These are phyloP conservation scores for Proisotoma minuta DNA, from an alignment of 2,888 invertebrate species.

Conservation along the genomic window DNA sequence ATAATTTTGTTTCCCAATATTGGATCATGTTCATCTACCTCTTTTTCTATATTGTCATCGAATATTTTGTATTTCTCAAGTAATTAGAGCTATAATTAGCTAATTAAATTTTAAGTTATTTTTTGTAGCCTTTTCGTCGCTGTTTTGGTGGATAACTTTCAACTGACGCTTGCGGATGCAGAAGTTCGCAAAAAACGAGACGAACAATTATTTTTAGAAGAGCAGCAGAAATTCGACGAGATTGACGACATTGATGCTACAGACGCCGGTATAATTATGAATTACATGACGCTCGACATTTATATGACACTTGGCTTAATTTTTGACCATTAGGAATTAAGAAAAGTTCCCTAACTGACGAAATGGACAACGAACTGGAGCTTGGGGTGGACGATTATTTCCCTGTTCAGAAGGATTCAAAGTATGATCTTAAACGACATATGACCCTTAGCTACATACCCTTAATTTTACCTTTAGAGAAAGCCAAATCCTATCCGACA, in stretches of 20 bases:
- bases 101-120: background rate
- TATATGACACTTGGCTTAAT: too few species aligned
- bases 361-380: background rate
- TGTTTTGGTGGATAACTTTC: conserved; percentile 50
- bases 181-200: conserved; percentile 30
- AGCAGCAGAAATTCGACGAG: conserved; percentile 22
- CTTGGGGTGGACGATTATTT: conserved; percentile 3
- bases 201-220: conserved; percentile 16
- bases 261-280: background rate
- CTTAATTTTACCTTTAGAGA: conserved; percentile 16
- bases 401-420: background rate
- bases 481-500: conserved; percentile 22
- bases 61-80: conserved; percentile 49
- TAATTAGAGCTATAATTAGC: conserved; percentile 14
- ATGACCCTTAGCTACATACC: too few species aligned
- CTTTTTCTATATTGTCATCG: conserved; percentile 49
- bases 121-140: conserved; percentile 49
- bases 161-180: conserved; percentile 48
- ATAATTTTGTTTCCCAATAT: conserved; percentile 7
- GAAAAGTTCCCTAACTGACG: too few species aligned
- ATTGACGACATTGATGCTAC: background rate
- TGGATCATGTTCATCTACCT: conserved; percentile 48
- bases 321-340: too few species aligned
- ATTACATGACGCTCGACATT: background rate
- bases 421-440: background rate